Conservation (phyloP, 2,888 invertebrate genomes). For the Allophyes oxyacanthae region DNA sequence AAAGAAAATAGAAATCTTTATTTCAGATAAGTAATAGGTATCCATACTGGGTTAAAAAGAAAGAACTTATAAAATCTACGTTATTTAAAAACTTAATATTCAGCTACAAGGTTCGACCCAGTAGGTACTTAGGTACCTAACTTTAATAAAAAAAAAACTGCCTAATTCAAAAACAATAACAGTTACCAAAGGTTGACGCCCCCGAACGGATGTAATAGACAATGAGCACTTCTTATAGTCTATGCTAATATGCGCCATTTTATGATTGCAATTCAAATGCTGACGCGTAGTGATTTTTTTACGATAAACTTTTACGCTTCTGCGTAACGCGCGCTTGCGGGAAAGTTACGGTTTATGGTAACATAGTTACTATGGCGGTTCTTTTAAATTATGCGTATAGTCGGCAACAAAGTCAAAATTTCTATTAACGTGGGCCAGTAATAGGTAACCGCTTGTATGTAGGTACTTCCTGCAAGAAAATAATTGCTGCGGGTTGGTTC, state of each 20-base stretch:
- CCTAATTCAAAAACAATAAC: slow-evolving; percentile 44
- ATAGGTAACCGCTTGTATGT: no score
- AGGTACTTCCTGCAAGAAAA: no score
- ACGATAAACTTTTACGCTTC: slow-evolving; percentile 50
- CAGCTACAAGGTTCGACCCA: no score
- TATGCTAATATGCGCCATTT: slow-evolving; percentile 68
- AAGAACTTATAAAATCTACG: no score
- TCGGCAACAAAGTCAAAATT: background rate
- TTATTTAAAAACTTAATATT: no score
- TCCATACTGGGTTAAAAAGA: no score
- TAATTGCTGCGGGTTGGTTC: no score
- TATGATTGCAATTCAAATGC: slow-evolving; percentile 66
- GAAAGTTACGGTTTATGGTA: slow-evolving; percentile 41
- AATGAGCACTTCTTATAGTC: slow-evolving; percentile 62
- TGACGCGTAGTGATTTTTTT: slow-evolving; percentile 59
- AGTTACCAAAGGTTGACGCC: slow-evolving; percentile 63
- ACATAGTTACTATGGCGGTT: slow-evolving; percentile 7
- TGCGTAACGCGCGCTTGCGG: slow-evolving; percentile 49
- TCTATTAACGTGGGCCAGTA: no score
- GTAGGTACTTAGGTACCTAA: no score
- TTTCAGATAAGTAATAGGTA: no score
- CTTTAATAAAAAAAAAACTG: slow-evolving; percentile 18
- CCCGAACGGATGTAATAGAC: slow-evolving; percentile 63
- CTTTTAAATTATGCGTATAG: background rate
- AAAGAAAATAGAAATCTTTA: no score